Evolutionary conservation across 2,113 vertebrate genomes (phyloP), one percentile per base, ranked within the genome.

Genomic region (Antechinus stuartii): DNA sequence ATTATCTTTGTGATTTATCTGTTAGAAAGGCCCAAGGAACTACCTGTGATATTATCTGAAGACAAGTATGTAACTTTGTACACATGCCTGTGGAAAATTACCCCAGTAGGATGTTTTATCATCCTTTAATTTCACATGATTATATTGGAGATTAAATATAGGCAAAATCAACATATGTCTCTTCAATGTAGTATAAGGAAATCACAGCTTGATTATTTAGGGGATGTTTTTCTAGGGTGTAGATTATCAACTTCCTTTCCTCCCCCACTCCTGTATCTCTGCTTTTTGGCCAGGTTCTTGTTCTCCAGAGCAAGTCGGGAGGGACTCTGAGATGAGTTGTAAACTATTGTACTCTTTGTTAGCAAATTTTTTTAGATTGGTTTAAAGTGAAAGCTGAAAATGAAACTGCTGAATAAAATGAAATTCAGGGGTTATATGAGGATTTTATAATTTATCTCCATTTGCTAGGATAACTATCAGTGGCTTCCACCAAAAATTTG

Each of bases 81-180:
- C 7, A 23, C 42, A 19, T 84, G n/a, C 68, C 68, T 42, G 16
- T 84, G 16, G 68, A 84, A 84, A 84, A n/a, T 84, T 84, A 42
- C 16, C 7, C 35, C n/a, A 84, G 1, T 95, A 26, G 57, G 49
- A 90, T 93, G 46, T 96, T 93, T 91, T 96, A 89, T 0, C 3
- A 42, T 94, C 27, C 22, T n/a, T 57, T 95, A 96, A 47, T 46
- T 93, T 53, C 35, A 25, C 90, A 91, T 92, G 24, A 54, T 91
- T 93, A n/a, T 91, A 76, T 95, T 92, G 68, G 93, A 55, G 24
- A 92, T 96, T 93, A 92, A 89, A 54, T 49, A 49, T 22, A 91
- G 90, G 49, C 92, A 91, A 56, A 92, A 54, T 50, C 24, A 93
- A 0, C 50, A 22, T n/a, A 0, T 94, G 5, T 19, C 24, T 93